Evolutionary conservation across 2,113 vertebrate species (phyloP).

Genomic region (Notothenia rossii): DNA sequence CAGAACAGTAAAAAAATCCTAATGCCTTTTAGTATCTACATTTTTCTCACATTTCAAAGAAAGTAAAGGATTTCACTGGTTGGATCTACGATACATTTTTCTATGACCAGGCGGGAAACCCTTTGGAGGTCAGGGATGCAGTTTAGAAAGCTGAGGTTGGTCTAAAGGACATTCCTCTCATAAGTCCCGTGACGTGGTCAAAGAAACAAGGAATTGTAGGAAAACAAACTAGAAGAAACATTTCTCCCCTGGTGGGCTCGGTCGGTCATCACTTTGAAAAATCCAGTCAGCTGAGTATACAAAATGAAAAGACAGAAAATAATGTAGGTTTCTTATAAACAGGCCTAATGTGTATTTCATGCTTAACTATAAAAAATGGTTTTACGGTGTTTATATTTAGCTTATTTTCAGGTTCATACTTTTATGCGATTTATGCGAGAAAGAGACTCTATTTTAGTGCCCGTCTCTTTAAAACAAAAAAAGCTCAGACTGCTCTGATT

Average conservation of each 20-base stretch:
- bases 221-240: neutral
- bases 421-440: no score
- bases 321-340: no score
- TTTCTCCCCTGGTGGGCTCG: neutral
- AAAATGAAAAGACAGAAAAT: no score
- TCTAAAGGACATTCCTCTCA: slow-evolving; percentile 37
- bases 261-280: neutral
- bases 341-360: no score
- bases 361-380: no score
- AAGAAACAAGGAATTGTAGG: slow-evolving; percentile 5
- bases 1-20: neutral
- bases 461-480: no score
- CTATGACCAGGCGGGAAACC: neutral
- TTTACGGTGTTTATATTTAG: no score
- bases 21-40: no score
- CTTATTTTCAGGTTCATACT: no score
- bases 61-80: neutral
- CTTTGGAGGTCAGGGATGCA: slow-evolving; percentile 42
- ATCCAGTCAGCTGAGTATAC: slow-evolving; percentile 1
- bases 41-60: no score
- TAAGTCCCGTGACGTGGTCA: neutral
- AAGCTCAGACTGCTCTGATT: no score
- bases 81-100: neutral
- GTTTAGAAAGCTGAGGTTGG: slow-evolving; percentile 6
- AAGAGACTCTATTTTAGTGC: no score